Conservation (phyloP, 2,113 vertebrate species). For the Cettia cetti region DNA sequence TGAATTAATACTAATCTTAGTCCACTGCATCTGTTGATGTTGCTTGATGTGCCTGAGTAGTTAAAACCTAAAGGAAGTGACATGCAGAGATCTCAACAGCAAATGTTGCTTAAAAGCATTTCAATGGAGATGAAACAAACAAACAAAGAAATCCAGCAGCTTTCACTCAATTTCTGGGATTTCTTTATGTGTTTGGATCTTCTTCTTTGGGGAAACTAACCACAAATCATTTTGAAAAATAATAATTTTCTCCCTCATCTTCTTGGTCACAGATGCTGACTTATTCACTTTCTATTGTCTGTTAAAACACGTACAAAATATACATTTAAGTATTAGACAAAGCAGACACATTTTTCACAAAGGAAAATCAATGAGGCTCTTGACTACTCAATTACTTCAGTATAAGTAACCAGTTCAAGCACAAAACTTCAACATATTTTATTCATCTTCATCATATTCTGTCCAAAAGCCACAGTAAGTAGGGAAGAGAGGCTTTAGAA, state of each 20-base stretch:
- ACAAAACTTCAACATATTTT: background rate
- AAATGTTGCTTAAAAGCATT: background rate
- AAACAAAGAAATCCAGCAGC: background rate
- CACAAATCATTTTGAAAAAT: background rate
- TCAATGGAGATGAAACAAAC: background rate
- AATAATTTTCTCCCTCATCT: background rate
- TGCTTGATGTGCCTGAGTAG: background rate
- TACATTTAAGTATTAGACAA: background rate
- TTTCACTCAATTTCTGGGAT: background rate
- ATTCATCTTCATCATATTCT: background rate
- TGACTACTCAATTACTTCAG: background rate
- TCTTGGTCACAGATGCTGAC: background rate
- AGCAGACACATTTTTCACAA: background rate
- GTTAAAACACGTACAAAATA: background rate
- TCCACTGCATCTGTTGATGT: background rate
- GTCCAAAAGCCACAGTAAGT: background rate
- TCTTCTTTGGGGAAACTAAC: background rate
- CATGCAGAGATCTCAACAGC: background rate
- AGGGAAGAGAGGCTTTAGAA: background rate
- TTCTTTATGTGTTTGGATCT: background rate
- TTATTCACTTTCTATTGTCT: background rate
- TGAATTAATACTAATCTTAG: background rate
- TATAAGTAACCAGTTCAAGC: background rate
- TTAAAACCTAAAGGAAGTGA: background rate
- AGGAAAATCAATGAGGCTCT: background rate